phyloP scores from a whole-genome alignment of 2,113 vertebrate species.

The Leucopternis melanops region DNA sequence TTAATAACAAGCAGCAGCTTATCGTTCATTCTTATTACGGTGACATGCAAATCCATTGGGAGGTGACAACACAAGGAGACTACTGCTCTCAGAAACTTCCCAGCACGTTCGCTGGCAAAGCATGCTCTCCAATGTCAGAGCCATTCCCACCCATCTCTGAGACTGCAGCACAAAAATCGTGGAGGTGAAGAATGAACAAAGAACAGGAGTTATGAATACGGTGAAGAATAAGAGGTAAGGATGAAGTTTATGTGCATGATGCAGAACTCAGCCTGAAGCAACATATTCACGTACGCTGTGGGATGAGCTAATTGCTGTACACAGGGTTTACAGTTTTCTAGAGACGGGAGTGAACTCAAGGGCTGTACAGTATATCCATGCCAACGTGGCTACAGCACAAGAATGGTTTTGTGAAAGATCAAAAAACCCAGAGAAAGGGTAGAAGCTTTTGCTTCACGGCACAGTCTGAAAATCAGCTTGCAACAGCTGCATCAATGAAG shows the following conservation, averaged over 20 bases:
- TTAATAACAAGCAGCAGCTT: not conserved
- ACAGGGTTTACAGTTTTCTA: not conserved
- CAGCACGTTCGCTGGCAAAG: not conserved
- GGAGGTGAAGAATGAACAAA: not conserved
- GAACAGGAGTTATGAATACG: not conserved
- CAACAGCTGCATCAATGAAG: not conserved
- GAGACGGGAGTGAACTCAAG: not conserved
- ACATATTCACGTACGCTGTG: fast-evolving
- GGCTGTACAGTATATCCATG: not conserved
- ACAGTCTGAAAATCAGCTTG: not conserved
- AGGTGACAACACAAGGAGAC: not conserved
- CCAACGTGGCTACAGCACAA: not conserved
- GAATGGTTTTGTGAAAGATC: not conserved
- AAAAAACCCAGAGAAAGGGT: not conserved
- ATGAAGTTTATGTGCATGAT: not conserved
- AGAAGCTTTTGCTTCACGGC: not conserved
- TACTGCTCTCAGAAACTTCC: not conserved
- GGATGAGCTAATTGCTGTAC: not conserved
- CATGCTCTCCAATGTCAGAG: not conserved
- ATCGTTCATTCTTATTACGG: not conserved
- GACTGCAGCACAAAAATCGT: not conserved
- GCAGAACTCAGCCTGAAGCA: not conserved
- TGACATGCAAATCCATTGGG: not conserved
- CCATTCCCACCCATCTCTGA: not conserved
- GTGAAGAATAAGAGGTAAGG: not conserved